Evolutionary conservation across 2,113 vertebrate genomes (phyloP).

Genomic region (Gracilinanus agilis): DNA sequence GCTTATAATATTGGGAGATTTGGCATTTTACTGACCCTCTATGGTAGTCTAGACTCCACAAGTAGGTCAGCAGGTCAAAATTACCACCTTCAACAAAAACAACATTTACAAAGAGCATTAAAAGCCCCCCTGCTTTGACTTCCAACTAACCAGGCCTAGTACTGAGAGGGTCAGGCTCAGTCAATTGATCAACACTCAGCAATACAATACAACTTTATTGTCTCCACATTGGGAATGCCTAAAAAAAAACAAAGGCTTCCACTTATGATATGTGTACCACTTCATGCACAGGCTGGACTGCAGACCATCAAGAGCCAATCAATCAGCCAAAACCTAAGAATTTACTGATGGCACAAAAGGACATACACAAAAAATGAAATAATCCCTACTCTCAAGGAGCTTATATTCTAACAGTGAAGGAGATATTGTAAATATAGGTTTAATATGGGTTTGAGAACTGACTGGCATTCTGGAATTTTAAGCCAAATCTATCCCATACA

Average conservation of each 20-base stretch:
- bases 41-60: background rate
- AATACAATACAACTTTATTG: background rate
- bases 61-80: slow-evolving; percentile 21
- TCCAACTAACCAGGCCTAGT: slow-evolving; percentile 27
- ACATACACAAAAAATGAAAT: background rate
- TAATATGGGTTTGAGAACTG: background rate
- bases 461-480: background rate
- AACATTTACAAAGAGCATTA: slow-evolving; percentile 46
- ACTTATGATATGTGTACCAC: background rate
- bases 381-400: background rate
- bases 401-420: background rate
- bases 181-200: slow-evolving; percentile 41
- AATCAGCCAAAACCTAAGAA: background rate
- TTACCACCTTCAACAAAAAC: slow-evolving; percentile 43
- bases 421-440: background rate
- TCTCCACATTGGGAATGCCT: background rate
- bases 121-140: background rate
- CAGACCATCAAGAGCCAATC: background rate
- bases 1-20: background rate
- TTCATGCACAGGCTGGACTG: background rate
- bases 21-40: slow-evolving; percentile 6
- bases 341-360: background rate
- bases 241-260: background rate
- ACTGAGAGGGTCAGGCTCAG: slow-evolving; percentile 10
- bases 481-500: background rate